phyloP scores from a whole-genome alignment of 2,888 invertebrate species.

The Crocallis elinguaria region DNA sequence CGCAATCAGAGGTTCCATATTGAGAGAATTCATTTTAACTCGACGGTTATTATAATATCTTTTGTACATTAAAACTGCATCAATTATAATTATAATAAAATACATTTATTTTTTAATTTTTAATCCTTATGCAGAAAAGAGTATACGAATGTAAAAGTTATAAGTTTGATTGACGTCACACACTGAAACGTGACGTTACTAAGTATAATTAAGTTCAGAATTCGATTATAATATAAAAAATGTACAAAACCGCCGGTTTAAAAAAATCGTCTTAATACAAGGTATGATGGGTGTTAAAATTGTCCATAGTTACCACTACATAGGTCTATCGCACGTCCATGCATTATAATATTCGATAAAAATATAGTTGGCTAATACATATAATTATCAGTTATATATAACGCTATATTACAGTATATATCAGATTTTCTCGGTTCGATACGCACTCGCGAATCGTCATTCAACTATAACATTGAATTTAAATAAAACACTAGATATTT shows the following conservation, averaged over 20 bases:
- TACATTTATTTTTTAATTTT: too few species aligned
- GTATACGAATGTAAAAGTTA: too few species aligned
- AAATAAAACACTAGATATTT: constrained; percentile 44
- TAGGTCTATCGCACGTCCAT: constrained; percentile 36
- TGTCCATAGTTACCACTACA: constrained; percentile 1
- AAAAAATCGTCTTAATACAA: not conserved
- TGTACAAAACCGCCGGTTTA: not conserved
- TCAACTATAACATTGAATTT: constrained; percentile 42
- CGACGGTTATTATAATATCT: too few species aligned
- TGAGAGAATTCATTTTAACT: too few species aligned
- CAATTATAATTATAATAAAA: too few species aligned
- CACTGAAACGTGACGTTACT: too few species aligned
- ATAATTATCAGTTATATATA: constrained; percentile 35
- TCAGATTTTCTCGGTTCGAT: constrained; percentile 26
- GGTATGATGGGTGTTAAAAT: not conserved
- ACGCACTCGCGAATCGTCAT: constrained; percentile 20
- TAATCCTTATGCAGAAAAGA: too few species aligned
- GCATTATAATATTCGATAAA: constrained; percentile 37
- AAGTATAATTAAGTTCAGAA: too few species aligned
- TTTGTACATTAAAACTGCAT: too few species aligned
- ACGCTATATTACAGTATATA: constrained; percentile 41
- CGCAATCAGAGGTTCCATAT: too few species aligned
- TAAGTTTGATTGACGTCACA: too few species aligned
- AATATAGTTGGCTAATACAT: constrained; percentile 43
- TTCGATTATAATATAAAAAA: too few species aligned